These are phyloP conservation scores for Anguilla pacifica DNA, from an alignment of 2,797 vertebrate genomes.

Conservation along the genomic window DNA sequence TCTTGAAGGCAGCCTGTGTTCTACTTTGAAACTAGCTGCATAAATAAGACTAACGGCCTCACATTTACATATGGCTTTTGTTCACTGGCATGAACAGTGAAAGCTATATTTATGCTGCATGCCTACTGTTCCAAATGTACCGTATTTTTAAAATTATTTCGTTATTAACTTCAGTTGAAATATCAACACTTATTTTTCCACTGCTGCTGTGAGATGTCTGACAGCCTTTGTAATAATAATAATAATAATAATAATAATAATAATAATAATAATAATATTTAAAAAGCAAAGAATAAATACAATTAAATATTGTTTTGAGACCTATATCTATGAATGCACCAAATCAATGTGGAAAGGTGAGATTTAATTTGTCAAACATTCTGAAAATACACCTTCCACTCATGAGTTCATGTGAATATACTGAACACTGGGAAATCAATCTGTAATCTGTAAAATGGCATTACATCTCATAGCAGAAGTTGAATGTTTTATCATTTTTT, in stretches of 20 bases:
- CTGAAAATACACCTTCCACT: no score
- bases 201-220: no score
- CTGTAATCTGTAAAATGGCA: no score
- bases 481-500: no score
- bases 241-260: no score
- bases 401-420: no score
- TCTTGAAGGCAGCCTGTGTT: conserved; percentile 25
- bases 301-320: background rate
- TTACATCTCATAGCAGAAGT: no score
- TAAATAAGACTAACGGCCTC: background rate
- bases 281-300: background rate
- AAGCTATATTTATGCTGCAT: background rate
- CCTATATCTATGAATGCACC: background rate
- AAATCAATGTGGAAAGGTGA: background rate
- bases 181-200: no score
- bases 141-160: background rate
- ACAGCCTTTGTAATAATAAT: no score
- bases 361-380: background rate
- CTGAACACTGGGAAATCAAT: no score
- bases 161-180: no score
- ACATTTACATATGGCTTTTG: background rate
- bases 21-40: conserved; percentile 24
- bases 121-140: background rate
- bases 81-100: background rate
- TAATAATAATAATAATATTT: no score